Conservation (phyloP, 2,888 invertebrate genomes). For the Scaptomyza flava region DNA sequence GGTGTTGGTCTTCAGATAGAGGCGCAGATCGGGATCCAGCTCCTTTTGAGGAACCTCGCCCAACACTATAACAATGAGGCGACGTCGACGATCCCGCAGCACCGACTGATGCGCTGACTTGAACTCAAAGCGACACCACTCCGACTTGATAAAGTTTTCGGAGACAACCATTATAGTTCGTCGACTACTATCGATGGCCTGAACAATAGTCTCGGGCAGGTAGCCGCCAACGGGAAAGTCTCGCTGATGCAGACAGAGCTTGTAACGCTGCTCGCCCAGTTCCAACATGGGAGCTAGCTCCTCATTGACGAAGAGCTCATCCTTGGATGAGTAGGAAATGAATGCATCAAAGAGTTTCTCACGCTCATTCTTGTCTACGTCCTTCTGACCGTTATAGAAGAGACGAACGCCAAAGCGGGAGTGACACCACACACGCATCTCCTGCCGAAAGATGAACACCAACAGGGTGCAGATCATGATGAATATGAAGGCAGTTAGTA, state of each 20-base stretch:
- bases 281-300: slow-evolving; percentile 95
- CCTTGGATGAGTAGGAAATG: slow-evolving; percentile 96
- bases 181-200: slow-evolving; percentile 95
- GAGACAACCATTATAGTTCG: slow-evolving; percentile 96
- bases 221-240: slow-evolving; percentile 95
- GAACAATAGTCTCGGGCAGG: slow-evolving; percentile 96
- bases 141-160: slow-evolving; percentile 96
- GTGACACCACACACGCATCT: slow-evolving; percentile 94
- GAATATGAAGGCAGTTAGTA: slow-evolving; percentile 90
- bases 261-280: slow-evolving; percentile 91
- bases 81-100: slow-evolving; percentile 92
- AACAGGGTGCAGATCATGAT: slow-evolving; percentile 91
- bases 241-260: slow-evolving; percentile 95
- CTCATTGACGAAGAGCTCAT: slow-evolving; percentile 95
- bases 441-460: slow-evolving; percentile 92
- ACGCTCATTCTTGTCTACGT: slow-evolving; percentile 92
- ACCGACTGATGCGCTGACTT: slow-evolving; percentile 96
- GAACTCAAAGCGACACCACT: slow-evolving; percentile 98
- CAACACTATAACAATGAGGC: slow-evolving; percentile 95
- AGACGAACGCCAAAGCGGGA: slow-evolving; percentile 92
- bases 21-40: slow-evolving; percentile 94
- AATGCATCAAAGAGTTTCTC: slow-evolving; percentile 97
- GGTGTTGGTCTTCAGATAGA: slow-evolving; percentile 95
- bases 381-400: slow-evolving; percentile 89
- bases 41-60: slow-evolving; percentile 95